Conservation (phyloP, 2,797 vertebrate species). For the Semotilus atromaculatus region DNA sequence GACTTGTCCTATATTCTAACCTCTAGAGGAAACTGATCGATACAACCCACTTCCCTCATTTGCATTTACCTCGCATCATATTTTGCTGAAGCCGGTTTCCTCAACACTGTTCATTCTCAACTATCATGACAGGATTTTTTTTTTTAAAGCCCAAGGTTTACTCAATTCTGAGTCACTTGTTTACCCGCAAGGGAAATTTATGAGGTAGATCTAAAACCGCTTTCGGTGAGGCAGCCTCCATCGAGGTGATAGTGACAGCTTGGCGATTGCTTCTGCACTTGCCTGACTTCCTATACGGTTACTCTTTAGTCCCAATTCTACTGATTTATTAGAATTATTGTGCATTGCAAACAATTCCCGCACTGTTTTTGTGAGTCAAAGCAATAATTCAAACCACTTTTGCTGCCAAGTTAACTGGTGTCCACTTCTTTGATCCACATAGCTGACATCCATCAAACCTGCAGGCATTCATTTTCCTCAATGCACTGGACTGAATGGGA, state of each 20-base stretch:
- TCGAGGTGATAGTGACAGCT: not conserved
- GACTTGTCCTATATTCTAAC: slow-evolving; percentile 73
- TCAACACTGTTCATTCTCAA: not conserved
- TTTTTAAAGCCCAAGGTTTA: not conserved
- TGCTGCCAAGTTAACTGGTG: slow-evolving; percentile 5
- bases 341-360: not conserved
- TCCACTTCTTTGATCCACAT: slow-evolving; percentile 42
- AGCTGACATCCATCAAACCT: slow-evolving; percentile 37
- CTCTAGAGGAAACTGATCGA: slow-evolving; percentile 53
- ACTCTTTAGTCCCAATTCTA: not conserved
- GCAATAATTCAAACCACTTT: slow-evolving; percentile 21
- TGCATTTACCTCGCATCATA: not conserved
- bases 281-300: not conserved
- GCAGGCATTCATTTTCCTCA: slow-evolving; percentile 22
- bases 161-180: slow-evolving; percentile 21
- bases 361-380: not conserved
- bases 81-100: not conserved
- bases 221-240: not conserved
- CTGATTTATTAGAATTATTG: slow-evolving; percentile 14
- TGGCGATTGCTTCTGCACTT: not conserved
- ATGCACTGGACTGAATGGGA: slow-evolving; percentile 35
- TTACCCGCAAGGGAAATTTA: slow-evolving; percentile 16
- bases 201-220: not conserved
- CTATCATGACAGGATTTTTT: not conserved
- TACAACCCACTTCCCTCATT: slow-evolving; percentile 19